Base-by-base conservation (phyloP, 2,113 vertebrate species). In the Lontra canadensis region DNA sequence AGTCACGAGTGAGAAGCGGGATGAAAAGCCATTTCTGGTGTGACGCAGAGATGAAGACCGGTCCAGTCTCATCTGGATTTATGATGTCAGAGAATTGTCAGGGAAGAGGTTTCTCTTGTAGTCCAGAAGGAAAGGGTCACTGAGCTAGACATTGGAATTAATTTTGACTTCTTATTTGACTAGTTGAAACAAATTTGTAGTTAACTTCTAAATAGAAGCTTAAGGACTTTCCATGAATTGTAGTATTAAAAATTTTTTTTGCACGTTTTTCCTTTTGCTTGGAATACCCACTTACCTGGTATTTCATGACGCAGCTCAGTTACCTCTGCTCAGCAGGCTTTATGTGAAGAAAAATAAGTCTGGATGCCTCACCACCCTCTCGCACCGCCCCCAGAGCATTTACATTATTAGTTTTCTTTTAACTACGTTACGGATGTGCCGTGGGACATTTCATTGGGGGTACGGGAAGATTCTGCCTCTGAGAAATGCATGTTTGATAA, bases 1-100 rank as follows among this genome's bases (percentile, higher is more conserved):
- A 98, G 97, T 98, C 90, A 81, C 52, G 10, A 26, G 88, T 52
- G 74, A 36, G 6, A 39, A 42, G 74, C 13, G 14, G 31, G 29
- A 25, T 6, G 13, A 34, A 52, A 71, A 34, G 71, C 23, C 4
- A 4, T 17, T 3, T 36, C 57, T 87, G 6, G 26, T 21, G 13
- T 69, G 57, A 21, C 20, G 7, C 6, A 61, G 65, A 80, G 36
- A 13, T 39, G 36, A 42, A 80, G 57, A 17, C 4, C 18, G 69
- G 34, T 26, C 44, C 23, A 31, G 0, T 79, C 55, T 59, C 34
- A 4, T 7, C 52, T 67, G 74, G 61, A 31, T 44, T 42, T 31
- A 5, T 47, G 63, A 17, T 25, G 36, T 59, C 59, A 69, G 65
- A 88, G 59, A 57, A 18, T 31, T 88, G n/a, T 47, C 69, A 42